A percentile compares a stretch with the other conserved stretches of the same genome.
Conservation (phyloP, 92 coral and sea anemone species). For the Palythoa grandiflora region DNA sequence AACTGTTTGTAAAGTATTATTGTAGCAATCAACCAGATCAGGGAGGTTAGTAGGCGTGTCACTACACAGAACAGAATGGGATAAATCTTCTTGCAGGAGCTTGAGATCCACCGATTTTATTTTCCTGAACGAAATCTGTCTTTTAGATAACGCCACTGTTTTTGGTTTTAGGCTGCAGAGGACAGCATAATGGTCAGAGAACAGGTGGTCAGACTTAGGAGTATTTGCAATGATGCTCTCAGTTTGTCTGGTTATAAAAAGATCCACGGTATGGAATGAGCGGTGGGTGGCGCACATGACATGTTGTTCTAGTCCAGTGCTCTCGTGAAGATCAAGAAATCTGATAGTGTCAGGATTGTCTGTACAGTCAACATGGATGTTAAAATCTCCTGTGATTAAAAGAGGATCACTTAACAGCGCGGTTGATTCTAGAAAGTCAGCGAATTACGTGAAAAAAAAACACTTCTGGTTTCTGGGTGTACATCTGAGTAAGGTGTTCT, state of each 20-base stretch:
- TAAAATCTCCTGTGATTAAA: slow-evolving; percentile 31
- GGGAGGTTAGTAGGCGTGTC: slow-evolving; percentile 49
- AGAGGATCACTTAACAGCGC: too few relatives aligned
- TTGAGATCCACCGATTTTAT: slow-evolving; percentile 46
- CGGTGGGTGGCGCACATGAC: slow-evolving; percentile 49
- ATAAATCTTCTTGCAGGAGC: slow-evolving; percentile 44
- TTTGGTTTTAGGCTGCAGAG: slow-evolving; percentile 42
- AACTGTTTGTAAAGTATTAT: slow-evolving; percentile 40
- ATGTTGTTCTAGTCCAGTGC: slow-evolving; percentile 53
- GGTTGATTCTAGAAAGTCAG: too few relatives aligned
- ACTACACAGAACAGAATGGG: slow-evolving; percentile 51
- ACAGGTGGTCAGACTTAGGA: slow-evolving; percentile 20
- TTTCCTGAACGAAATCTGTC: slow-evolving; percentile 43
- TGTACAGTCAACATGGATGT: slow-evolving; percentile 44
- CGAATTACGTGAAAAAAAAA: too few relatives aligned
- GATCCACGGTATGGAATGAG: slow-evolving; percentile 53
- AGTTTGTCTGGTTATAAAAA: slow-evolving; percentile 10
- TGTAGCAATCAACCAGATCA: slow-evolving; percentile 55
- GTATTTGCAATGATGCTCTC: too few relatives aligned
- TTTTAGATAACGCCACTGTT: slow-evolving; percentile 35
- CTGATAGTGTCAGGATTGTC: slow-evolving; percentile 29
- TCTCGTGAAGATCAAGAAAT: slow-evolving; percentile 52
- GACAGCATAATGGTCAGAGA: background rate
- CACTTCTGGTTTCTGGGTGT: background rate
- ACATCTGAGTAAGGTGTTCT: slow-evolving; percentile 5